Evolutionary conservation across 2,888 invertebrate species (phyloP).

Genomic region (Pseudococcus viburni): DNA sequence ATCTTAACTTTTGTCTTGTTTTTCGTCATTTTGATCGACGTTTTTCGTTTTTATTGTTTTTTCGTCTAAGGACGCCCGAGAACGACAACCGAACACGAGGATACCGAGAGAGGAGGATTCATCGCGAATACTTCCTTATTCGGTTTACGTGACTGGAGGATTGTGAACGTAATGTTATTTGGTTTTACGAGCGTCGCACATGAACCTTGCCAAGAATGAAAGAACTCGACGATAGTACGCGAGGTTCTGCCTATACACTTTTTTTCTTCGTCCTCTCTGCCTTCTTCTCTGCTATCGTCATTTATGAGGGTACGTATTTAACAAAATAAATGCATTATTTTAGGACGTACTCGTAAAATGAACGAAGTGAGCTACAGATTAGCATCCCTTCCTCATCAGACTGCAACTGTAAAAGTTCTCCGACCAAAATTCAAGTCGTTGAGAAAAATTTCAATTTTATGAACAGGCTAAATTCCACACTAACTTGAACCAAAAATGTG

Average conservation of each 20-base stretch:
- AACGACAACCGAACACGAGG: background rate
- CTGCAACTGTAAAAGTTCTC: no score
- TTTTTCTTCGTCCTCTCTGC: no score
- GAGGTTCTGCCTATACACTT: background rate
- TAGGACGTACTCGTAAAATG: no score
- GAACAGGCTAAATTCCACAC: no score
- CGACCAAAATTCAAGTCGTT: no score
- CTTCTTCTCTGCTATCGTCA: no score
- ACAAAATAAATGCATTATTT: no score
- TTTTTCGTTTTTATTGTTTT: constrained; percentile 22
- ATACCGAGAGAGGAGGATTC: background rate
- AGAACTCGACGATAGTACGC: background rate
- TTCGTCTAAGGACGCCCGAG: background rate
- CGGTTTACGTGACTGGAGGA: background rate
- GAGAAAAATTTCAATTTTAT: no score
- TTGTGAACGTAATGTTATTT: background rate
- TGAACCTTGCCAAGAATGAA: background rate
- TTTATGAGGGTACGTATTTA: no score
- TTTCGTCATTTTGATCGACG: constrained; percentile 20
- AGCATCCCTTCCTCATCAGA: no score
- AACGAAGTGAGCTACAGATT: no score
- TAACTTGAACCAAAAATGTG: no score
- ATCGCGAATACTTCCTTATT: constrained; percentile 27
- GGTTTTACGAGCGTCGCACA: background rate
- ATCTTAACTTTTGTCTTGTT: constrained; percentile 13